phyloP scores from a whole-genome alignment of 1,140 invertebrate species.

The Calosoma granatense region DNA sequence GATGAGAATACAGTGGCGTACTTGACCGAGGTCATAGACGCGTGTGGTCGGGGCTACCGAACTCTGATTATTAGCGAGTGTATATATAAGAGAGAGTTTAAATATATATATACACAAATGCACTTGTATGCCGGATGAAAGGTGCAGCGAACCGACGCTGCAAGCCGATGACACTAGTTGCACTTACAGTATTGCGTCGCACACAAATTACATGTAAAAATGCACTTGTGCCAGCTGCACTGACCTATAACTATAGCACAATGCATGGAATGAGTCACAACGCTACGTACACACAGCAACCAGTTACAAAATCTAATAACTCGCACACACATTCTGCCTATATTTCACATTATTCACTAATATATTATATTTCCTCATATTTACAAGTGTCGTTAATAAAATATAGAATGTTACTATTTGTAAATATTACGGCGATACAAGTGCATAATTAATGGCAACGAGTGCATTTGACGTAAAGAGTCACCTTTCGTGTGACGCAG shows the following conservation, averaged over 20 bases:
- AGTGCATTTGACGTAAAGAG: too few species aligned
- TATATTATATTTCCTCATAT: not conserved
- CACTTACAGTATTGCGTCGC: not conserved
- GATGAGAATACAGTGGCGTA: not conserved
- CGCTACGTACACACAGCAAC: not conserved
- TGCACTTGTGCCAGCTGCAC: not conserved
- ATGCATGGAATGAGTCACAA: not conserved
- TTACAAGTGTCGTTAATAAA: not conserved
- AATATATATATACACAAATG: not conserved
- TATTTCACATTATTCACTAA: not conserved
- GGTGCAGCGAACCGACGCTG: not conserved
- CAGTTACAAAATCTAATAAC: not conserved
- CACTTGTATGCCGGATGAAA: not conserved
- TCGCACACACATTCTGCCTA: not conserved
- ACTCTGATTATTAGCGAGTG: not conserved
- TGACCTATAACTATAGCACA: not conserved
- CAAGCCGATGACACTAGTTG: not conserved
- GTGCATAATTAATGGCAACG: too few species aligned
- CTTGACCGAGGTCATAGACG: not conserved
- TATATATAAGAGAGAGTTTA: too few species aligned
- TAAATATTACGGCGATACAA: not conserved
- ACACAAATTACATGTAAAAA: not conserved
- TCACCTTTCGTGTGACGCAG: too few species aligned
- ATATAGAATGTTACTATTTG: not conserved
- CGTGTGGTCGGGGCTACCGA: not conserved